Conservation (phyloP, 2,113 vertebrate species). For the Leptosomus discolor region DNA sequence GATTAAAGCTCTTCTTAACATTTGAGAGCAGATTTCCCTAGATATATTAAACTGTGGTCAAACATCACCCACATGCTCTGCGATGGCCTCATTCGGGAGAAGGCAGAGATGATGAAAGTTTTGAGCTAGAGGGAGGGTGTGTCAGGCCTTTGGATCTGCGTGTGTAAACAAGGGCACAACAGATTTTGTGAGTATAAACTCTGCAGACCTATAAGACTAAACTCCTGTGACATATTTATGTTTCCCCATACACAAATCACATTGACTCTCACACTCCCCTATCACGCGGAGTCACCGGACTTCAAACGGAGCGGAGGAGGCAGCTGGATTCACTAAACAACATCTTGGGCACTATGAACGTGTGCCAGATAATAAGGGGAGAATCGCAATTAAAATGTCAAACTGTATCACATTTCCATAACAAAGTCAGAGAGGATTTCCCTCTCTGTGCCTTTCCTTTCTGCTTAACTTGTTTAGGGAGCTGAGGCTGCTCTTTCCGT, state of each 20-base stretch:
- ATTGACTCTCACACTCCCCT: conserved; percentile 73
- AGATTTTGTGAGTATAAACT: conserved; percentile 70
- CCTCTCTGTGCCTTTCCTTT: conserved; percentile 58
- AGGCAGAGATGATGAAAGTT: conserved; percentile 47
- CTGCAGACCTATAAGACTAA: conserved; percentile 71
- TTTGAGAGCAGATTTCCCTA: conserved; percentile 33
- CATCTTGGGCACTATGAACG: conserved; percentile 62
- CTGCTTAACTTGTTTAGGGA: conserved; percentile 60
- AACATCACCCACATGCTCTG: conserved; percentile 59
- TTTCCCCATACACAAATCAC: conserved; percentile 73
- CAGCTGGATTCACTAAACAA: conserved; percentile 75
- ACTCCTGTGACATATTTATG: conserved; percentile 76
- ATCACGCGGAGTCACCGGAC: conserved; percentile 57
- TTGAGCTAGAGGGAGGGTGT: conserved; percentile 38
- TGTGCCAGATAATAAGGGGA: conserved; percentile 71
- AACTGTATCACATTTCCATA: conserved; percentile 72
- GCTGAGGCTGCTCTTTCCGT: conserved; percentile 33
- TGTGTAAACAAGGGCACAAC: conserved; percentile 72
- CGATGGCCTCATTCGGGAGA: neutral
- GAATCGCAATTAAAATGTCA: conserved; percentile 74
- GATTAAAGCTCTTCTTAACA: conserved; percentile 47
- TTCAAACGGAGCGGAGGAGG: conserved; percentile 63
- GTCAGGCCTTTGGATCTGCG: conserved; percentile 60
- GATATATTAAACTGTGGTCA: conserved; percentile 59
- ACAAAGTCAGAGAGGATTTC: conserved; percentile 72